These are phyloP conservation scores for Diplazon laetatorius DNA, from an alignment of 2,888 invertebrate species.

Conservation along the genomic window DNA sequence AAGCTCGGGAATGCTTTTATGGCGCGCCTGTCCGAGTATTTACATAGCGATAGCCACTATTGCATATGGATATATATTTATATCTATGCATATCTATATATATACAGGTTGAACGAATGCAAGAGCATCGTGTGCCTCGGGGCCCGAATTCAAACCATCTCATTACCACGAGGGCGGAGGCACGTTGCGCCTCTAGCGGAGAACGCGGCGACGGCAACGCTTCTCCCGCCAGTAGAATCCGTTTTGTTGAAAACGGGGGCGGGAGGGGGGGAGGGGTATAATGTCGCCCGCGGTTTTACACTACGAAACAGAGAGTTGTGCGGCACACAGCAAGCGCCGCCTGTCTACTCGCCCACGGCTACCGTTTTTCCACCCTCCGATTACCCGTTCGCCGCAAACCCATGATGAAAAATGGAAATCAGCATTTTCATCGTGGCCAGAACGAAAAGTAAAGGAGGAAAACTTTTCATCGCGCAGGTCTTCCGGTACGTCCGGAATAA, in stretches of 20 bases:
- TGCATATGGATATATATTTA: neutral
- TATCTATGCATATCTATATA: slow-evolving; percentile 61
- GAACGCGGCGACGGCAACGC: slow-evolving; percentile 68
- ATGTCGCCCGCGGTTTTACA: slow-evolving; percentile 82
- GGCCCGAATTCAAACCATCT: slow-evolving; percentile 82
- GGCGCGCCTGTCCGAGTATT: slow-evolving; percentile 63
- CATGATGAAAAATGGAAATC: slow-evolving; percentile 81
- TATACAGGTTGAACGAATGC: slow-evolving; percentile 68
- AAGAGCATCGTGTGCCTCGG: slow-evolving; percentile 73
- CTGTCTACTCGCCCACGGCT: slow-evolving; percentile 64
- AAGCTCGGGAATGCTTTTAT: slow-evolving; percentile 70
- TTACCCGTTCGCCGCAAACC: slow-evolving; percentile 66
- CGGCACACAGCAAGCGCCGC: slow-evolving; percentile 63
- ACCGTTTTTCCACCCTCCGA: slow-evolving; percentile 59
- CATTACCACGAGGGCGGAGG: slow-evolving; percentile 74
- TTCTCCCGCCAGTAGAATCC: slow-evolving; percentile 80
- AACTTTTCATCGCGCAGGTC: slow-evolving; percentile 42
- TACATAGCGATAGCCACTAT: slow-evolving; percentile 75
- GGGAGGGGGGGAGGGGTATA: slow-evolving; percentile 64
- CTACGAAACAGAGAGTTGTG: slow-evolving; percentile 72
- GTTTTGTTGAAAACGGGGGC: slow-evolving; percentile 81
- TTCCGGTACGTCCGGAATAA: slow-evolving; percentile 27
- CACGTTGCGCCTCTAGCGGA: slow-evolving; percentile 9
- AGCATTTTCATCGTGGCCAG: slow-evolving; percentile 72
- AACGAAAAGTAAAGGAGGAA: slow-evolving; percentile 52